phyloP scores from a whole-genome alignment of 2,113 vertebrate species.

The Potamarius usumacintae region DNA sequence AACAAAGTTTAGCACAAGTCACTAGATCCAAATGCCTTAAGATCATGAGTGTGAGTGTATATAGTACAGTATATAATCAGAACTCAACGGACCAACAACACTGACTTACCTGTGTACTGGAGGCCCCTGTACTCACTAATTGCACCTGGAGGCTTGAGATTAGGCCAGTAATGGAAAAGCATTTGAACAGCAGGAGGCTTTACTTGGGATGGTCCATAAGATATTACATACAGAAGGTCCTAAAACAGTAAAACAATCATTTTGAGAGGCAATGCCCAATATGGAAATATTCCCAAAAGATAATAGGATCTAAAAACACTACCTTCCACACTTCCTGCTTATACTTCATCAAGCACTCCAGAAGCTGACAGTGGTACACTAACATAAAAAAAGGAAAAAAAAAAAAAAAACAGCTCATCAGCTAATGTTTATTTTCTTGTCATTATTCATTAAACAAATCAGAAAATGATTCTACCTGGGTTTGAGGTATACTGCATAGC shows the following conservation, averaged over 20 bases:
- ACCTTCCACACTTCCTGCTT: conserved; percentile 99
- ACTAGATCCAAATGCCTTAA: not conserved
- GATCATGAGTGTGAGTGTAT: not conserved
- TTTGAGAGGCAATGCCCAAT: not conserved
- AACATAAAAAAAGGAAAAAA: conserved; percentile 42
- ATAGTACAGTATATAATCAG: not conserved
- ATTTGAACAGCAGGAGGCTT: conserved; percentile 98
- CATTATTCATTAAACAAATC: not conserved
- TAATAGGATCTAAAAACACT: conserved; percentile 54
- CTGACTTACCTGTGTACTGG: conserved; percentile 91
- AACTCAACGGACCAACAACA: conserved; percentile 29
- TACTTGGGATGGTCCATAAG: conserved; percentile 97
- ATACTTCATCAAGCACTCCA: conserved; percentile 99
- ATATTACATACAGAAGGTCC: conserved; percentile 98
- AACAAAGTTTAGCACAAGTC: not conserved
- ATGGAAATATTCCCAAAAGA: not conserved
- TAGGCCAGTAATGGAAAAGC: conserved; percentile 99
- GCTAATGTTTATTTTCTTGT: not conserved
- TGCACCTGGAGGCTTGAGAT: conserved; percentile 96
- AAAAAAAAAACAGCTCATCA: not conserved
- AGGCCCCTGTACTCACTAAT: conserved; percentile 98
- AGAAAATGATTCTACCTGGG: conserved; percentile 77
- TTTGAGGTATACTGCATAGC: conserved; percentile 99
- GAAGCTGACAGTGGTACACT: conserved; percentile 98
- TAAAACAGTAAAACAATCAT: conserved; percentile 60